Percentiles rank a stretch among this genome's conserved stretches.
Conservation (phyloP, 2,888 invertebrate species). For the Diplolepis rosae region DNA sequence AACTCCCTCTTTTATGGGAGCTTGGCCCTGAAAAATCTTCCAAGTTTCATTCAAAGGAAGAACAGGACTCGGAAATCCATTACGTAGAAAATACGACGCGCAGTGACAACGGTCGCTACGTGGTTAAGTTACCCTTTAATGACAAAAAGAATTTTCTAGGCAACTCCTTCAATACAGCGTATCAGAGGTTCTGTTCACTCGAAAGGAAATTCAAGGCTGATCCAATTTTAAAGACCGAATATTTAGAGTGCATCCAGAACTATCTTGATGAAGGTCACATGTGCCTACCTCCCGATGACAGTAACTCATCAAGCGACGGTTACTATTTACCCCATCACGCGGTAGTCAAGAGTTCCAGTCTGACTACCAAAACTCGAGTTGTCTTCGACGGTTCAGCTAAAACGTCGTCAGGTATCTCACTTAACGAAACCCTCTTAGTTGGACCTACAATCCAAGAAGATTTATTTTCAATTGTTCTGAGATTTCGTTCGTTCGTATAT, state of each 20-base stretch:
- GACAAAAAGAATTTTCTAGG: neutral
- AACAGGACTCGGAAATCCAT: slow-evolving; percentile 2
- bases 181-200: slow-evolving; percentile 31
- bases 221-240: slow-evolving; percentile 32
- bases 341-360: slow-evolving; percentile 49
- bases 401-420: slow-evolving; percentile 47
- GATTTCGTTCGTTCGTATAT: slow-evolving; percentile 47
- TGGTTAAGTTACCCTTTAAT: too few relatives aligned
- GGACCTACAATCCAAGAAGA: slow-evolving; percentile 54
- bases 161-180: slow-evolving; percentile 22
- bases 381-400: slow-evolving; percentile 60
- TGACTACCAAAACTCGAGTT: slow-evolving; percentile 56
- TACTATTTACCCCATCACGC: slow-evolving; percentile 59
- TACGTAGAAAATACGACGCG: neutral
- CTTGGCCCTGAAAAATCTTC: slow-evolving; percentile 2
- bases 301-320: neutral
- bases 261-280: slow-evolving; percentile 44
- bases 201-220: slow-evolving; percentile 38
- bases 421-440: slow-evolving; percentile 53
- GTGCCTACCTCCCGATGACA: neutral
- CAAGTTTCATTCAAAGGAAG: neutral
- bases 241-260: slow-evolving; percentile 35
- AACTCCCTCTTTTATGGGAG: slow-evolving; percentile 1
- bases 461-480: slow-evolving; percentile 46
- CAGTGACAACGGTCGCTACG: too few relatives aligned